These are phyloP conservation scores for Stratiolaelaps scimitus DNA, from an alignment of 1,140 invertebrate genomes.

Conservation along the genomic window DNA sequence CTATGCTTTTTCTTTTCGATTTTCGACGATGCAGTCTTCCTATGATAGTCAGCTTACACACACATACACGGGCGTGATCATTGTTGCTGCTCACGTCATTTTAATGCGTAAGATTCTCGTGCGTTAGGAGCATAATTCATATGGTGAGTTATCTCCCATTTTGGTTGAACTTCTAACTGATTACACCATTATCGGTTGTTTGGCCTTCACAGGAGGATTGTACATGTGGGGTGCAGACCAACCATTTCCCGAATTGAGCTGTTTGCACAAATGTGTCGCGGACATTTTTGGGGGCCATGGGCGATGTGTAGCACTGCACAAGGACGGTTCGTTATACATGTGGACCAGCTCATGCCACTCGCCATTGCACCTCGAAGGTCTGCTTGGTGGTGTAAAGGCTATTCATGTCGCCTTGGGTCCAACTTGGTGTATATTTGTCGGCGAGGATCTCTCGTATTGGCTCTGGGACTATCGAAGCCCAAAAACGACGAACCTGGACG, in stretches of 20 bases:
- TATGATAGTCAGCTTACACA: no score
- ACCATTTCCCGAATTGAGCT: slow-evolving; percentile 24
- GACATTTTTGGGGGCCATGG: slow-evolving; percentile 5
- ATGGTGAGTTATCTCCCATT: no score
- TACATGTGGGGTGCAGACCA: slow-evolving; percentile 23
- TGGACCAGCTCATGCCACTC: slow-evolving; percentile 25
- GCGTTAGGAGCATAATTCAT: no score
- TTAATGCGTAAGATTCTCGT: no score
- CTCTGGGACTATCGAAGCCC: slow-evolving; percentile 16
- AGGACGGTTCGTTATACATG: slow-evolving; percentile 16
- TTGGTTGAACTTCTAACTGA: no score
- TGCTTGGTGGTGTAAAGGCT: not conserved
- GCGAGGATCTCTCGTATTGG: slow-evolving; percentile 10
- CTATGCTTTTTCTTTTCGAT: no score
- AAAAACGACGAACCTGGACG: not conserved
- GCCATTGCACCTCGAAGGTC: slow-evolving; percentile 12
- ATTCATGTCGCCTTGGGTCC: not conserved
- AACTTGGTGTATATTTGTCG: slow-evolving; percentile 9
- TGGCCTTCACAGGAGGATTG: slow-evolving; percentile 1
- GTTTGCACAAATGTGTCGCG: not conserved
- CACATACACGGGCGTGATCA: no score
- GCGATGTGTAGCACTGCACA: not conserved
- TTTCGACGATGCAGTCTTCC: no score
- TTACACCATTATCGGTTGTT: no score
- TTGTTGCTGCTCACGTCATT: no score